A percentile compares a stretch with the other conserved stretches of the same genome.
Evolutionary conservation across 64 coral and sea anemone species (phyloP).

Genomic region (Dendrophyllia cribrosa): DNA sequence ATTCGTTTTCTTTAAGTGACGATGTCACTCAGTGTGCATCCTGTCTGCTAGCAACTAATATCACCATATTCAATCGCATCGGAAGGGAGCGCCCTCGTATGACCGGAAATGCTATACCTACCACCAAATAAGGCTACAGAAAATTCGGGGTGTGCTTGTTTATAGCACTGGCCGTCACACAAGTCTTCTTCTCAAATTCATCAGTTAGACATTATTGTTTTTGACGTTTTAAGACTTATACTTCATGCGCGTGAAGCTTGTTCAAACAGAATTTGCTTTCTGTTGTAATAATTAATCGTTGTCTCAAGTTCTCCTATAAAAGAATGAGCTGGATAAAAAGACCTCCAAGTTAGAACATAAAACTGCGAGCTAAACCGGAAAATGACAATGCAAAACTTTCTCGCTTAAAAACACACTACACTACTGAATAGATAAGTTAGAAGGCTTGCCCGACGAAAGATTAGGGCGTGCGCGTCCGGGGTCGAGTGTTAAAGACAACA

Average conservation of each 20-base stretch:
- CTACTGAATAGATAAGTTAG: background rate
- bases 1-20: background rate
- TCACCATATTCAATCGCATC: conserved; percentile 6
- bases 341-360: too few relatives aligned
- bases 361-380: conserved; percentile 7
- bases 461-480: background rate
- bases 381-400: background rate
- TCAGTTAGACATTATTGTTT: too few relatives aligned
- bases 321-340: too few relatives aligned
- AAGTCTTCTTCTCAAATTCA: too few relatives aligned
- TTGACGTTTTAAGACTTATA: too few relatives aligned
- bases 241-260: too few relatives aligned
- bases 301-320: too few relatives aligned
- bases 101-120: background rate
- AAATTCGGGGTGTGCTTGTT: background rate
- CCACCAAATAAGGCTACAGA: conserved; percentile 18
- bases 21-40: background rate
- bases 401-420: background rate
- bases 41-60: background rate
- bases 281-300: too few relatives aligned
- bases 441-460: background rate
- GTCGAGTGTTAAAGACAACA: background rate
- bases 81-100: conserved; percentile 31
- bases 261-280: too few relatives aligned
- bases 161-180: too few relatives aligned